Evolutionary conservation across 2,797 vertebrate species (phyloP), one percentile per base, ranked within the genome.

Genomic region (Enteromius viviparus): DNA sequence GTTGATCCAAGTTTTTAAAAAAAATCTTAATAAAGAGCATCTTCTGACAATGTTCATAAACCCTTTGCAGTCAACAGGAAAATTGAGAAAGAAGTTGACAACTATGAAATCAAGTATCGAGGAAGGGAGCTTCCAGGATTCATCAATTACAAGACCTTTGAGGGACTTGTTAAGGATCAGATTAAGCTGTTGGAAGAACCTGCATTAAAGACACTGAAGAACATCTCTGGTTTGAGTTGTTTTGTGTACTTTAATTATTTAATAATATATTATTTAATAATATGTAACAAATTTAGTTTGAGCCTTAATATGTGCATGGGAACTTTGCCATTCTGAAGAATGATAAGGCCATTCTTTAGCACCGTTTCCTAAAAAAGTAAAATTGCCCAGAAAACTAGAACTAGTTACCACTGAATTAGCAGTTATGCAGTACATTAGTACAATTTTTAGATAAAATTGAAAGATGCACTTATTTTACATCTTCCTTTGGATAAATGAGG

Each of bases 91-190:
- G 91, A 94, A 82, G 84, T 92, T 1, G 19, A 0, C 1, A 75
- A 80, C 7, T 96, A 95, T 7, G 95, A 97, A 82, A 81, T 87
- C 0, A 92, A 7, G n/a, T 96, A 95, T 81, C 93, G 95, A n/a
- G 96, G 96, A 3, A 90, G 94, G 88, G 96, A 96, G 82, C 93
- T 97, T 42, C 96, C 95, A 0, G 96, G 96, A 0, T 97, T 98
- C 87, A 92, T 92, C 89, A 97, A 93, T 87, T 97, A 96, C 89
- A 96, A 87, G 84, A 95, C 92, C 0, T 97, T 97, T 84, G 97
- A 97, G 89, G 85, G 80, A 2, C 93, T 97, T 15, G 75, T 97
- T 53, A 95, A 91, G 87, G 87, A 94, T 0, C 94, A 97, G 81
- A 90, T 97, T 81, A 84, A 62, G 32, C 32, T 66, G 1, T 88